Conservation (phyloP, 2,113 vertebrate genomes). For the Glaucomys volans region DNA sequence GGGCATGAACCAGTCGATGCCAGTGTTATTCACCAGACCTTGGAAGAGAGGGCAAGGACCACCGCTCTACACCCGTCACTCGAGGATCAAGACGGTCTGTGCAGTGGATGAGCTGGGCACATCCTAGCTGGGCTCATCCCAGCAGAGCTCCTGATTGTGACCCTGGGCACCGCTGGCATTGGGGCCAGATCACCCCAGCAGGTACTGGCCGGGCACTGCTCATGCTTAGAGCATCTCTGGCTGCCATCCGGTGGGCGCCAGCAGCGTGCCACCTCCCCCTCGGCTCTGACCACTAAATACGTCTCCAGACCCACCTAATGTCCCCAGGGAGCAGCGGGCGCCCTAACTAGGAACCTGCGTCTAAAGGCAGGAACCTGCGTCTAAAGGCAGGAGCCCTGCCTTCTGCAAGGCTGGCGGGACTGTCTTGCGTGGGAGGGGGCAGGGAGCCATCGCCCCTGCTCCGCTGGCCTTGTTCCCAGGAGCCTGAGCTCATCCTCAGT, state of each 20-base stretch:
- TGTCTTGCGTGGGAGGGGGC: background rate
- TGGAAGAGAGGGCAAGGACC: constrained; percentile 29
- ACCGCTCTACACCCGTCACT: accelerated
- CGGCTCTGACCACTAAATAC: accelerated
- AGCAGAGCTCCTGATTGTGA: background rate
- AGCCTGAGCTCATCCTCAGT: accelerated
- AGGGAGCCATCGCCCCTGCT: accelerated
- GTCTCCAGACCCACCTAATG: background rate
- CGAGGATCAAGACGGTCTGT: accelerated
- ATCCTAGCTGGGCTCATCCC: accelerated
- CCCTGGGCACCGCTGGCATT: accelerated
- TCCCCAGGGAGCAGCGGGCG: background rate
- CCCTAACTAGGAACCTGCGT: background rate
- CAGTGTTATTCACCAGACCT: constrained; percentile 98
- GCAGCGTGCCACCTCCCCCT: accelerated
- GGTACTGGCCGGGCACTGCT: accelerated
- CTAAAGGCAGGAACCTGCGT: accelerated
- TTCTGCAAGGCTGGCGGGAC: accelerated
- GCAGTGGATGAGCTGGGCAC: background rate
- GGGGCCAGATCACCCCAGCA: accelerated
- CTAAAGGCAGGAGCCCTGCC: accelerated
- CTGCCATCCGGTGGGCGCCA: background rate
- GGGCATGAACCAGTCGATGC: constrained; percentile 97
- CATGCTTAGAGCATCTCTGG: accelerated
- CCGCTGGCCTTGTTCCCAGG: accelerated